A percentile compares a stretch with the other conserved stretches of the same genome.
Conservation (phyloP, 2,888 invertebrate species). For the Hyles lineata region DNA sequence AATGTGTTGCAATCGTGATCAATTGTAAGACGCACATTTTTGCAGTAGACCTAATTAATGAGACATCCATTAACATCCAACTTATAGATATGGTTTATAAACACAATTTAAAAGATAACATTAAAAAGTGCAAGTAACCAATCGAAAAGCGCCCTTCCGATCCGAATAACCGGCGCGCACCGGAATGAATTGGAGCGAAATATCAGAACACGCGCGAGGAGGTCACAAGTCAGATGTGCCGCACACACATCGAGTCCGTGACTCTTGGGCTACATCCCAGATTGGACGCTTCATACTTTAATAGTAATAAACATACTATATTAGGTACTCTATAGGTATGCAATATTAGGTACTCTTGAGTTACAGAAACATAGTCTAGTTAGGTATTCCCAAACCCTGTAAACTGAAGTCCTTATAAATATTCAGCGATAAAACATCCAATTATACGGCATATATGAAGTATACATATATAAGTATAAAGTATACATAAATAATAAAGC, state of each 20-base stretch:
- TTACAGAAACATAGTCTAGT: not conserved
- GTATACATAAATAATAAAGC: no score
- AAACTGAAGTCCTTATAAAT: no score
- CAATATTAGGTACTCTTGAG: not conserved
- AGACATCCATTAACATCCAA: not conserved
- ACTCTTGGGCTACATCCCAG: slow-evolving; percentile 22
- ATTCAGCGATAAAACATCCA: no score
- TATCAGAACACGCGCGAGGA: slow-evolving; percentile 15
- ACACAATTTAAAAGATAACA: not conserved
- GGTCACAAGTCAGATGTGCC: slow-evolving; percentile 20
- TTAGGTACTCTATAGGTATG: no score
- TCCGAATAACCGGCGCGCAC: not conserved
- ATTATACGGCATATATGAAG: no score
- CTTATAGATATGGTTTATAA: not conserved
- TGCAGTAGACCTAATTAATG: not conserved
- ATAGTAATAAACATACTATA: not conserved
- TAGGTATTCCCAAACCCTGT: no score
- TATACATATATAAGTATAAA: no score
- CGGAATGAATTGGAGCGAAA: slow-evolving; percentile 17
- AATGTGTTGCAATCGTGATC: not conserved
- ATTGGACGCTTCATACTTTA: not conserved
- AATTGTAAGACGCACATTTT: not conserved
- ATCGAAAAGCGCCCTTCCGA: slow-evolving; percentile 10
- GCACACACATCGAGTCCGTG: slow-evolving; percentile 14
- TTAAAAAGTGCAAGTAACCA: slow-evolving; percentile 15